Percentiles rank a stretch among this genome's conserved stretches.
phyloP scores from a whole-genome alignment of 2,888 invertebrate species.

The Hypsopygia costalis region DNA sequence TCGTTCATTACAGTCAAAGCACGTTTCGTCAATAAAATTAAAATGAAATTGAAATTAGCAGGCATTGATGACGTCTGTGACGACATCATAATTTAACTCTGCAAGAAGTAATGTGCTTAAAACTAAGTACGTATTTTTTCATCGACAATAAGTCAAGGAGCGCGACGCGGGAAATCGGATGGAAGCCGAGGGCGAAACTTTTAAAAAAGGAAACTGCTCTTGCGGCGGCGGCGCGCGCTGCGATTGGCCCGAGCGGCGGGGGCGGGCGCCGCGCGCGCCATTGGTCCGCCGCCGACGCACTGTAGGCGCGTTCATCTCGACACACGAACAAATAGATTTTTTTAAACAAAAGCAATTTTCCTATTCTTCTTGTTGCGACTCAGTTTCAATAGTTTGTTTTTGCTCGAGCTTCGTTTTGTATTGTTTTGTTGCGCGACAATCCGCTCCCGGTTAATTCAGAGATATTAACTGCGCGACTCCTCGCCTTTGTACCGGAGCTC shows the following conservation, averaged over 20 bases:
- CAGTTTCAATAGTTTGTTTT: constrained; percentile 75
- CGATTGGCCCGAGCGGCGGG: constrained; percentile 62
- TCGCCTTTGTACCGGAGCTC: constrained; percentile 41
- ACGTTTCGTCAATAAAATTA: constrained; percentile 41
- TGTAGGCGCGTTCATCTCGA: constrained; percentile 72
- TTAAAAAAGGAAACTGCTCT: constrained; percentile 78
- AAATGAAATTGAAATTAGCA: constrained; percentile 44
- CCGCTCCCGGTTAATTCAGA: constrained; percentile 74
- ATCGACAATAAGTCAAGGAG: constrained; percentile 70
- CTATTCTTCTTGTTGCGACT: constrained; percentile 77
- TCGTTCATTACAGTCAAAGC: constrained; percentile 32
- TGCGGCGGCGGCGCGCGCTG: constrained; percentile 49
- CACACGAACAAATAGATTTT: constrained; percentile 77
- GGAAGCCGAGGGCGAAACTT: constrained; percentile 76
- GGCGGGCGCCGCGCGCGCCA: constrained; percentile 63
- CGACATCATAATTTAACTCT: constrained; percentile 68
- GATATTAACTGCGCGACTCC: constrained; percentile 65
- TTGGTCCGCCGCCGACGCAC: constrained; percentile 62
- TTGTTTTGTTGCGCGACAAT: constrained; percentile 74
- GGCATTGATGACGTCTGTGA: constrained; percentile 9
- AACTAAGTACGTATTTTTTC: constrained; percentile 68
- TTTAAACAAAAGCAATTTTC: constrained; percentile 80
- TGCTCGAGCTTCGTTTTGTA: constrained; percentile 69
- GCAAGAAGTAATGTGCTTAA: constrained; percentile 67
- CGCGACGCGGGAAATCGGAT: constrained; percentile 77